phyloP scores from a whole-genome alignment of 2,888 invertebrate species.

The Leptinotarsa haldemani region DNA sequence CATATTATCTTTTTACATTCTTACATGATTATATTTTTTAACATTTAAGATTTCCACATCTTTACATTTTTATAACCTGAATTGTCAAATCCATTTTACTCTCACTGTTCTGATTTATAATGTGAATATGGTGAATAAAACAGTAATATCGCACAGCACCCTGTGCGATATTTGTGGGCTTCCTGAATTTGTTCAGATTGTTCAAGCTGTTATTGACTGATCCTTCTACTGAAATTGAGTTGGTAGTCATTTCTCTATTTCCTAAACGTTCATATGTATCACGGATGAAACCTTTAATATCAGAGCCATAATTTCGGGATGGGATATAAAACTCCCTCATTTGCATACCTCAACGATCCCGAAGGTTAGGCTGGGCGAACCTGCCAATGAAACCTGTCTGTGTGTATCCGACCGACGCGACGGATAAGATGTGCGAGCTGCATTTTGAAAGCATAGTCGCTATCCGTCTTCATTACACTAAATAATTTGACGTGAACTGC shows the following conservation, averaged over 20 bases:
- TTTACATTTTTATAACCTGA: too few species aligned
- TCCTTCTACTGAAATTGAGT: too few species aligned
- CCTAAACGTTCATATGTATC: background rate
- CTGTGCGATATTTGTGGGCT: too few species aligned
- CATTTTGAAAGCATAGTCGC: background rate
- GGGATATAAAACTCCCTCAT: background rate
- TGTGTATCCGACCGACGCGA: constrained; percentile 6
- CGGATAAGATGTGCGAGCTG: background rate
- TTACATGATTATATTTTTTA: too few species aligned
- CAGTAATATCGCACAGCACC: too few species aligned
- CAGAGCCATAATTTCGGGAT: background rate
- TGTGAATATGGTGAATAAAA: too few species aligned
- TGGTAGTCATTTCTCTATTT: background rate
- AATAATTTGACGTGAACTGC: background rate
- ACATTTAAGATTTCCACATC: too few species aligned
- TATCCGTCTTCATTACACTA: constrained; percentile 10
- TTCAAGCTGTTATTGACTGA: too few species aligned
- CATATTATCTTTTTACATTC: too few species aligned
- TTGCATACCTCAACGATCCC: background rate
- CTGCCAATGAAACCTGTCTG: background rate
- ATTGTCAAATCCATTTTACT: too few species aligned
- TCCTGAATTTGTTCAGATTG: too few species aligned
- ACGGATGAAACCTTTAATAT: background rate
- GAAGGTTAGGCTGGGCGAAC: background rate
- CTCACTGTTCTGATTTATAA: too few species aligned